Conservation (phyloP, 2,113 vertebrate genomes). For the Neodontobutis hainanensis region DNA sequence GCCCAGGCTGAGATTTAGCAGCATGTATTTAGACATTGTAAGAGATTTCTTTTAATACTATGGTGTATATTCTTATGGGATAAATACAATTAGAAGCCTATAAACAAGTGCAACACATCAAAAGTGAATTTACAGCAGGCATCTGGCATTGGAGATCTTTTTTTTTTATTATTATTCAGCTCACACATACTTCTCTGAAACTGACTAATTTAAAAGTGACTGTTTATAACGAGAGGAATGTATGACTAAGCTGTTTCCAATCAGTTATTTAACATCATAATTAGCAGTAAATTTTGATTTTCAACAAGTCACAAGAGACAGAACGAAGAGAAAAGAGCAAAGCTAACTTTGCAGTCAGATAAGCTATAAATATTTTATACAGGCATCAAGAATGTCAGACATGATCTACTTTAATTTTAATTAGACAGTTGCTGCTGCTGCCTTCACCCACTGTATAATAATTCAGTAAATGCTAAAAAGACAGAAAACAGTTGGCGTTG, state of each 20-base stretch:
- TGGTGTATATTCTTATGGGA: neutral
- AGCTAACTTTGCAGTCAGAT: neutral
- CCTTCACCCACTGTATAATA: neutral
- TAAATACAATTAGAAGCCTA: constrained; percentile 3
- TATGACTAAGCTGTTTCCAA: neutral
- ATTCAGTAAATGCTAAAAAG: neutral
- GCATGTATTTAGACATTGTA: constrained; percentile 2
- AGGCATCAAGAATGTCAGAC: neutral
- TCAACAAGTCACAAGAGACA: neutral
- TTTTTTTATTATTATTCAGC: neutral
- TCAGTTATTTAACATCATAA: neutral
- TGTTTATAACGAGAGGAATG: neutral
- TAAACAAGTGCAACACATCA: neutral
- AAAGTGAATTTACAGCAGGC: neutral
- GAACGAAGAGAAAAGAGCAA: neutral
- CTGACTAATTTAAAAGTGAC: neutral
- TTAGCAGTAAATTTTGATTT: neutral
- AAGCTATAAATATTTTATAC: neutral
- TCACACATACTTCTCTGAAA: neutral
- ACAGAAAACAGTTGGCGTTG: neutral
- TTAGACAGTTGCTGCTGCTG: neutral
- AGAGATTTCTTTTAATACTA: constrained; percentile 17
- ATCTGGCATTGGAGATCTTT: neutral
- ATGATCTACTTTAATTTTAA: neutral
- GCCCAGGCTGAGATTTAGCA: constrained; percentile 12